Base-by-base conservation (phyloP, 2,888 invertebrate species). In the Drosophila prostipennis region DNA sequence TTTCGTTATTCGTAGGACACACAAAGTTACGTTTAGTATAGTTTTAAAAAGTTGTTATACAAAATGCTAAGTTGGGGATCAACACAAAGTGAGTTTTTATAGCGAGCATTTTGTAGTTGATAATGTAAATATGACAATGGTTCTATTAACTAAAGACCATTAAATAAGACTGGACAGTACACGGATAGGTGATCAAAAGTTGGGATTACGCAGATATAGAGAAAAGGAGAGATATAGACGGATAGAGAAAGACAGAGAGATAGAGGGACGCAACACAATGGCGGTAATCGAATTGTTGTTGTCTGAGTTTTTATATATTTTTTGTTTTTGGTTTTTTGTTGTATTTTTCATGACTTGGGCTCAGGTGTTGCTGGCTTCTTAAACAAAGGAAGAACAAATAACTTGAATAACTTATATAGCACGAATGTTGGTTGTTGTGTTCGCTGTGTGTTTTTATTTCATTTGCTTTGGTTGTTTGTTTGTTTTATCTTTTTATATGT, bases 221-320 rank as follows among this genome's bases (percentile, higher is more conserved):
- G 43, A 71, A 58, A 42, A 52, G 65, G 42, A 72, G 39, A 65
- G 56, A 48, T 63, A 53, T 59, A 63, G 53, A 57, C 48, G 67
- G 57, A 49, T 51, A 52, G 39, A 73, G 39, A 55, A 36, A 65
- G 63, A 61, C 49, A 59, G 7, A 68, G 46, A 55, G 34, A 68
- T 67, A 56, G 67, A 37, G 81, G 75, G 65, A 80, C 74, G 76
- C 72, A 79, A 79, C 74, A 76, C 74, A 80, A 76, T 80, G 79
- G 53, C 58, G 58, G 42, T 45, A 72, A 52, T 78, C 71, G 60
- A 75, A 61, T 70, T 65, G 51, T 67, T 68, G 26, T 67, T 70
- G 76, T 64, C 57, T 75, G 75, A 56, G 59, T 59, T 56, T 71
- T 63, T 14, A 64, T 63, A 64, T 59, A 60, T 60, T 58, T 45